Evolutionary conservation across 2,113 vertebrate genomes (phyloP), one percentile per base, ranked within the genome.

Genomic region (Xenopus laevis): DNA sequence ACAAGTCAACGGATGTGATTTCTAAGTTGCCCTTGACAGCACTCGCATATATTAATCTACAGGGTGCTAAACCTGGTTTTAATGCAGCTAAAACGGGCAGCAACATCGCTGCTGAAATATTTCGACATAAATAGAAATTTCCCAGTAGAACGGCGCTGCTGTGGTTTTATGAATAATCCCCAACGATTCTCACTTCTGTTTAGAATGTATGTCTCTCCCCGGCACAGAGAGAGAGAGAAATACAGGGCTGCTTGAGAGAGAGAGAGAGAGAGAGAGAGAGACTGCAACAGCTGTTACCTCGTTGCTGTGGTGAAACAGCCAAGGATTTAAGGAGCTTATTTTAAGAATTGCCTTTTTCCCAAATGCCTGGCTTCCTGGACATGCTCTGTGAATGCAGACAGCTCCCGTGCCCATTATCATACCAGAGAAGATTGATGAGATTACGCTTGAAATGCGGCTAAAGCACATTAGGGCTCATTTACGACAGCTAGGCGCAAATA

Each of bases 321-420:
- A 76, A 76, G 68, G 73, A 69, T 63, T 76, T 69, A 76, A 76
- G 73, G 55, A 76, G 73, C 73, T 76, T 76, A 76, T 69, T 76
- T 69, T 67, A 76, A 76, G 73, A 76, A 76, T 69, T 69, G 66
- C 68, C 58, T 76, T 63, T 75, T 69, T 68, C 58, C 47, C 73
- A 62, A 76, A 76, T 68, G 66, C 73, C 58, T 50, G 30, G 58
- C 44, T 74, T 74, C n/a, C 45, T 68, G 72, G 40, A 40, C n/a
- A 45, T 40, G 45, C 73, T 16, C 11, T n/a, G 59, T 16, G 62
- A 45, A 44, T 30, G 13, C 27, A 8, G 65, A 33, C 57, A 52
- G 27, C 33, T 62, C 66, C 59, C 17, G n/a, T 44, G 10, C 5
- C 20, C 45, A 73, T 73, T 55, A 16, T 40, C 33, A 40, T 40